These are phyloP conservation scores for Masnerella sp. DNA, from an alignment of 2,888 invertebrate species.

Conservation along the genomic window DNA sequence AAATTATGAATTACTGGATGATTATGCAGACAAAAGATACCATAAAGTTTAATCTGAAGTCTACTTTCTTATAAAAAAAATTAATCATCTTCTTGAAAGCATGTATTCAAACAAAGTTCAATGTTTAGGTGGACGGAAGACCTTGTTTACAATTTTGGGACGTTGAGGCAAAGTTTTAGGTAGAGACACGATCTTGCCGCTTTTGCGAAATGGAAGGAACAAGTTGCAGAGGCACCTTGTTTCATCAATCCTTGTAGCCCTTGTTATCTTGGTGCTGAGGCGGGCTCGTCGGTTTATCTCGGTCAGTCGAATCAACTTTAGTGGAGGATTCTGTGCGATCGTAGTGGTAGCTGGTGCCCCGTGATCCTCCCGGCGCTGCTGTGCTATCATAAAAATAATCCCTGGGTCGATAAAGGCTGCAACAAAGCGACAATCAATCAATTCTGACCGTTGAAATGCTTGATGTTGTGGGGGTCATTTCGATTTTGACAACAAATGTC, in stretches of 20 bases:
- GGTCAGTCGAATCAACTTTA: conserved; percentile 67
- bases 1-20: too few species aligned
- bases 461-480: too few species aligned
- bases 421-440: conserved; percentile 48
- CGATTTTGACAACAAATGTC: too few species aligned
- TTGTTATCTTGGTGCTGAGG: conserved; percentile 71
- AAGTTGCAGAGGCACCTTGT: conserved; percentile 26
- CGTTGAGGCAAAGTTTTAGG: not conserved
- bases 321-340: conserved; percentile 72
- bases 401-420: conserved; percentile 71
- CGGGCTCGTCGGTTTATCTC: conserved; percentile 70
- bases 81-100: too few species aligned
- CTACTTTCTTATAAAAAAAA: too few species aligned
- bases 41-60: too few species aligned
- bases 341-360: conserved; percentile 70
- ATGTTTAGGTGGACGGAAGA: too few species aligned
- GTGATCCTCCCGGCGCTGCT: conserved; percentile 69
- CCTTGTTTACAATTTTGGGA: not conserved
- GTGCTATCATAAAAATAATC: conserved; percentile 74
- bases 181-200: conserved; percentile 3
- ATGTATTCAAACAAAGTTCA: too few species aligned
- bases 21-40: too few species aligned
- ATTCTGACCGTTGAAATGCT: conserved; percentile 10
- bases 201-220: too few species aligned
- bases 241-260: conserved; percentile 69